Evolutionary conservation across 2,113 vertebrate species (phyloP).

Genomic region (Actenoides hombroni): DNA sequence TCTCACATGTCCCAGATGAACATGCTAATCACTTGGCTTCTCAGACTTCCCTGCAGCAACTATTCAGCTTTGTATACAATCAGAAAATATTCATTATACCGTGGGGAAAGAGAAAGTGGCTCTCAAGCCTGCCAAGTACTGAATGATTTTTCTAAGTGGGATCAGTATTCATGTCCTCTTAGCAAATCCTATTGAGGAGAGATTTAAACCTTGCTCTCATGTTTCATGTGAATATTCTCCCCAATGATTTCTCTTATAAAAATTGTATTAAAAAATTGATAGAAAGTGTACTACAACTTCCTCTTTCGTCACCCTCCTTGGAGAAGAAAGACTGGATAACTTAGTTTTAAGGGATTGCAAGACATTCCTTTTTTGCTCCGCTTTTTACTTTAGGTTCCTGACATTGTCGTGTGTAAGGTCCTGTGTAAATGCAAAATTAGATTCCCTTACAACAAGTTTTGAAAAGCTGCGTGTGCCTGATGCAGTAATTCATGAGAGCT

Average conservation of each 20-base stretch:
- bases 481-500: not conserved
- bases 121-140: not conserved
- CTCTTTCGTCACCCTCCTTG: not conserved
- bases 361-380: not conserved
- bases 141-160: not conserved
- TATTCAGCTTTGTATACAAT: not conserved
- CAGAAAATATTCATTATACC: slow-evolving; percentile 10
- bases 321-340: not conserved
- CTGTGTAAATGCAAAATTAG: not conserved
- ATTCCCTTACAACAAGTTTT: not conserved
- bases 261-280: not conserved
- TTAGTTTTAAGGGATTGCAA: not conserved
- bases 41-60: slow-evolving; percentile 30
- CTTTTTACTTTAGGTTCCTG: not conserved
- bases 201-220: not conserved
- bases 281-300: not conserved
- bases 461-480: not conserved
- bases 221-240: not conserved
- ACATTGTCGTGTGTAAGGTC: not conserved
- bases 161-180: not conserved
- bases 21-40: slow-evolving; percentile 21
- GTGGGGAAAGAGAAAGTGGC: not conserved
- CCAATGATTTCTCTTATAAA: not conserved
- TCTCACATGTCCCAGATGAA: not conserved
- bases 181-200: not conserved